These are phyloP conservation scores for Scelioninae gen. 2 DNA, from an alignment of 2,888 invertebrate species.

Conservation along the genomic window DNA sequence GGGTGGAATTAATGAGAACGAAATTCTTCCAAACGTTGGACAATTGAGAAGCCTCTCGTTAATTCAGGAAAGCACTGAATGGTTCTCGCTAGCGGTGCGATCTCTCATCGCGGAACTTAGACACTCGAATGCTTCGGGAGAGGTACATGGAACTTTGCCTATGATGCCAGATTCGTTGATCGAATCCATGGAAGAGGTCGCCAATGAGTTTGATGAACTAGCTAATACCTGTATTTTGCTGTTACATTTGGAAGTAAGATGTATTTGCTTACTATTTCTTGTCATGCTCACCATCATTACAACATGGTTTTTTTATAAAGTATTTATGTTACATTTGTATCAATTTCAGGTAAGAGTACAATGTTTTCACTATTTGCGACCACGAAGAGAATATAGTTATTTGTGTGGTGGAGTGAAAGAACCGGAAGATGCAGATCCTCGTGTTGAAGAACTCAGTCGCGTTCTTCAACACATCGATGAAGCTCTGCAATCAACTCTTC, in stretches of 20 bases:
- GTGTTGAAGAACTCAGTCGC: conserved; percentile 86
- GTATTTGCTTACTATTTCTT: no score
- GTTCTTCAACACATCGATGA: conserved; percentile 87
- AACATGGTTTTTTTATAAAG: no score
- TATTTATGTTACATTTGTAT: no score
- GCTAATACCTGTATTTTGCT: conserved; percentile 93
- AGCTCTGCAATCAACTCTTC: conserved; percentile 84
- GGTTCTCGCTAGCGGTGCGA: conserved; percentile 68
- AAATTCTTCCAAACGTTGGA: conserved; percentile 90
- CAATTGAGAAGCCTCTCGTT: conserved; percentile 90
- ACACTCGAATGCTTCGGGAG: conserved; percentile 73
- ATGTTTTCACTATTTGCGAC: conserved; percentile 93
- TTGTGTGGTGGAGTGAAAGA: conserved; percentile 78
- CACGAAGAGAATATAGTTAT: conserved; percentile 73
- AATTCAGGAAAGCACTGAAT: conserved; percentile 92
- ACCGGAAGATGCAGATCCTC: conserved; percentile 85
- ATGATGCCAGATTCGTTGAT: conserved; percentile 78
- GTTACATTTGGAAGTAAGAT: conserved; percentile 89
- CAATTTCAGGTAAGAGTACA: conserved; percentile 87
- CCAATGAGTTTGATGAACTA: conserved; percentile 89
- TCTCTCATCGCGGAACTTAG: conserved; percentile 68
- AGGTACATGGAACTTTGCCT: conserved; percentile 68
- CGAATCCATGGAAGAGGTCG: conserved; percentile 82
- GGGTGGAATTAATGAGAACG: conserved; percentile 87
- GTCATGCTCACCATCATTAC: no score